A percentile compares a stretch with the other conserved stretches of the same genome.
phyloP scores from a whole-genome alignment of 2,888 invertebrate genomes.

The Plebejus melissa region DNA sequence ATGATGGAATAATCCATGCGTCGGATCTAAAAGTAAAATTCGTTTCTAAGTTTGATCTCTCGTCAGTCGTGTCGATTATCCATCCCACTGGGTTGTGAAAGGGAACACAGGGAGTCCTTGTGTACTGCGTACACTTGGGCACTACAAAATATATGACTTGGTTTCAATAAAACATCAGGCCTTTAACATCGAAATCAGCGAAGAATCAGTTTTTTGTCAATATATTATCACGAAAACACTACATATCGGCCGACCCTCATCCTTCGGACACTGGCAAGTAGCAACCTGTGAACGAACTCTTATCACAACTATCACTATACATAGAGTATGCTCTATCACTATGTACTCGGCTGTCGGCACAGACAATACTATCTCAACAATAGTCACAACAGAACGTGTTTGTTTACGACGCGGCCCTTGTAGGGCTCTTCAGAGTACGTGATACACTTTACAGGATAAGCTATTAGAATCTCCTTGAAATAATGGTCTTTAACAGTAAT shows the following conservation, averaged over 20 bases:
- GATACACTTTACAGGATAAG: background rate
- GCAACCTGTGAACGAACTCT: constrained; percentile 9
- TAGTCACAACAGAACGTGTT: background rate
- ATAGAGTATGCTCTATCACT: background rate
- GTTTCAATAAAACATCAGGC: no score
- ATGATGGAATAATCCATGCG: no score
- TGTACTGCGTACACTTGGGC: no score
- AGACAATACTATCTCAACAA: background rate
- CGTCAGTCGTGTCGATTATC: no score
- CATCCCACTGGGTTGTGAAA: no score
- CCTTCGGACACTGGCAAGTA: background rate
- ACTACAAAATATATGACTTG: no score
- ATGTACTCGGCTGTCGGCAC: background rate
- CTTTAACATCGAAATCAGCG: background rate
- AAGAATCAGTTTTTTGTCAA: no score
- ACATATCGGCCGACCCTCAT: background rate
- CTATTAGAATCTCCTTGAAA: background rate
- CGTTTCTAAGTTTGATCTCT: no score
- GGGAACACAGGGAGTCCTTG: no score
- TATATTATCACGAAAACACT: background rate
- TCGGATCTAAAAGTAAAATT: no score
- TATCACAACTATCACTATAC: background rate
- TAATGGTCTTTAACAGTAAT: no score
- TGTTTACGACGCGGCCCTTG: background rate
- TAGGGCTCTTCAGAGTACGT: background rate